Evolutionary conservation across 2,113 vertebrate species (phyloP).

Genomic region (Siniperca chuatsi): DNA sequence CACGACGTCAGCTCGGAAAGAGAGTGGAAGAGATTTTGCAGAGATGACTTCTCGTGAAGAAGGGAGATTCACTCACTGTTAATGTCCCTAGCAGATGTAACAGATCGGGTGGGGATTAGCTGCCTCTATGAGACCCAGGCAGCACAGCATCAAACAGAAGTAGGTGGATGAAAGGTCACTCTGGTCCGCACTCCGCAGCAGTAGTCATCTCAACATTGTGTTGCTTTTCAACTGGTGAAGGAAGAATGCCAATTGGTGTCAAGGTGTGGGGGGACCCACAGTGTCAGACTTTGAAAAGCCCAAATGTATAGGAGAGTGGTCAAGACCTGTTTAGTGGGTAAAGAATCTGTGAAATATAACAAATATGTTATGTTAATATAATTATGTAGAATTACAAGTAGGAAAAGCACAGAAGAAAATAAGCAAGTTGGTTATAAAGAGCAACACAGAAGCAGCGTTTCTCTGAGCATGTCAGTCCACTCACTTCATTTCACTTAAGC

Average conservation of each 20-base stretch:
- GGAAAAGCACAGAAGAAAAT: not conserved
- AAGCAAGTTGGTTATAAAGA: not conserved
- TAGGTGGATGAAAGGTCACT: conserved; percentile 11
- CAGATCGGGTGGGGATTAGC: not conserved
- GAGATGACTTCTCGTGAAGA: not conserved
- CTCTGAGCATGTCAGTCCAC: not conserved
- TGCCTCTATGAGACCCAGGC: not conserved
- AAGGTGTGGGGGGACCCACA: not conserved
- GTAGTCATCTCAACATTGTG: not conserved
- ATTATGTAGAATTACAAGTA: not conserved
- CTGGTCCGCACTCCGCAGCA: not conserved
- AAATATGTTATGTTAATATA: not conserved
- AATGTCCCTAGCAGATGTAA: not conserved
- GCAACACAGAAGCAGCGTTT: not conserved
- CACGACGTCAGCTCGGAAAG: not conserved
- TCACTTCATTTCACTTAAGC: conserved; percentile 29
- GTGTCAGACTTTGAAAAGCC: not conserved
- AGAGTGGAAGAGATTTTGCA: no score
- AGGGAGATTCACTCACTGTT: not conserved
- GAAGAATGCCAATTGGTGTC: no score
- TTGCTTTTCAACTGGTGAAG: not conserved
- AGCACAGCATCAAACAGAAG: not conserved
- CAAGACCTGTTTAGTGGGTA: not conserved
- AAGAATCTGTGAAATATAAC: not conserved
- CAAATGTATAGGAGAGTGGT: not conserved